Evolutionary conservation across 2,797 vertebrate species (phyloP).

Genomic region (Chrysocyon brachyurus): DNA sequence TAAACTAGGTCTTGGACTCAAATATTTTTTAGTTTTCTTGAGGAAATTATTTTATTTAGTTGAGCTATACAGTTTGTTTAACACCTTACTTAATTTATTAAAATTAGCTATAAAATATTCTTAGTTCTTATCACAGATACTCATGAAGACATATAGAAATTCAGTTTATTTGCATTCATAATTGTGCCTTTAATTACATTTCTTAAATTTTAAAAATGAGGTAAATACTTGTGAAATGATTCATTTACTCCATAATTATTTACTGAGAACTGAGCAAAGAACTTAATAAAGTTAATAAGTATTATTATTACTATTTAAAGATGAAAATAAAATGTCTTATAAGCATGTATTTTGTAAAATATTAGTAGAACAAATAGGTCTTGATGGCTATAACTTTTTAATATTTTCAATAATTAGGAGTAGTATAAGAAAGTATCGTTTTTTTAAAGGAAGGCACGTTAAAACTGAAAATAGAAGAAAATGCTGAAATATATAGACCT

Average conservation of each 20-base stretch:
- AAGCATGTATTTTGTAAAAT: background rate
- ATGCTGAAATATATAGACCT: background rate
- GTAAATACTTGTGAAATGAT: background rate
- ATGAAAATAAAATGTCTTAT: background rate
- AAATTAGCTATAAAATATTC: background rate
- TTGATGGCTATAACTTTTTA: background rate
- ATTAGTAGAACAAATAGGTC: background rate
- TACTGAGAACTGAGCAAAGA: background rate
- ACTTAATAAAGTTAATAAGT: background rate
- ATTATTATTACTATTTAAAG: background rate
- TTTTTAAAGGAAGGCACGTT: background rate
- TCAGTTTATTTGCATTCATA: slow-evolving; percentile 31
- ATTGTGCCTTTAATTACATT: background rate
- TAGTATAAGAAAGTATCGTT: background rate
- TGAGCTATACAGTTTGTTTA: background rate
- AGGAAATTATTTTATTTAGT: background rate
- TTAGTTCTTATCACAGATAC: background rate
- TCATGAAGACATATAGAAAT: background rate
- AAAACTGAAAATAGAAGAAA: background rate
- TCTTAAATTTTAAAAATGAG: slow-evolving; percentile 1
- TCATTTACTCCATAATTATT: slow-evolving; percentile 32
- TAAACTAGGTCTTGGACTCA: background rate
- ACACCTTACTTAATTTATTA: slow-evolving; percentile 36
- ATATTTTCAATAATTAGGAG: background rate
- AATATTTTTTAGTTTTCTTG: background rate